Evolutionary conservation across 1,140 invertebrate genomes (phyloP).

Genomic region (Melitaea cinxia): DNA sequence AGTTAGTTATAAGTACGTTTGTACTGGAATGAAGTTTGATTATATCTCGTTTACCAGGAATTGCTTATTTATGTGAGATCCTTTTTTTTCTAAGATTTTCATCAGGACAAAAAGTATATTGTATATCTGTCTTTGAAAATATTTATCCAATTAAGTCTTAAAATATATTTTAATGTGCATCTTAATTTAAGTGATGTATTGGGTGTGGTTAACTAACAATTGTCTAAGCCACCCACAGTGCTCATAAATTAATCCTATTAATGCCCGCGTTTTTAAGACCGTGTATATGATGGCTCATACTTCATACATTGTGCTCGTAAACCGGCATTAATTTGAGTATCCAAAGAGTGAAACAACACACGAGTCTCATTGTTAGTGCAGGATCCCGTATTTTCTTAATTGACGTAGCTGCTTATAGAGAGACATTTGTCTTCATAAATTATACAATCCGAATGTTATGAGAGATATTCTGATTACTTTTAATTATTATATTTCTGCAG

Average conservation of each 20-base stretch:
- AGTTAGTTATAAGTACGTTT: too few relatives aligned
- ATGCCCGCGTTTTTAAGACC: constrained; percentile 42
- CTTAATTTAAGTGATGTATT: constrained; percentile 44
- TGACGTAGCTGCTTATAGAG: constrained; percentile 30
- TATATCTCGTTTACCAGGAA: too few relatives aligned
- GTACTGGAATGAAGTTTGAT: too few relatives aligned
- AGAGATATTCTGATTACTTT: neutral
- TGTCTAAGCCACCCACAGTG: constrained; percentile 63
- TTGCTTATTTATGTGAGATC: too few relatives aligned
- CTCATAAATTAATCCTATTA: constrained; percentile 70
- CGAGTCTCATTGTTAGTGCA: constrained; percentile 34
- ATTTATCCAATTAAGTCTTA: too few relatives aligned
- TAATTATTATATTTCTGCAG: neutral
- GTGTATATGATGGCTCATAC: constrained; percentile 28
- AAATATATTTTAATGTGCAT: constrained; percentile 1
- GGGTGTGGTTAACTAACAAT: constrained; percentile 50
- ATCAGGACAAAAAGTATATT: too few relatives aligned
- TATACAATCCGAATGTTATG: constrained; percentile 1
- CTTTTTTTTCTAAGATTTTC: too few relatives aligned
- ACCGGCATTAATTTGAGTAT: constrained; percentile 40
- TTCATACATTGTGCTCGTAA: constrained; percentile 23
- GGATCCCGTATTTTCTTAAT: constrained; percentile 34
- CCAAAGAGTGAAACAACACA: too few relatives aligned
- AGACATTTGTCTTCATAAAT: constrained; percentile 32
- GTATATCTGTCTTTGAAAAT: too few relatives aligned